phyloP scores from a whole-genome alignment of 2,113 vertebrate species.

The Pogonocichla stellata region DNA sequence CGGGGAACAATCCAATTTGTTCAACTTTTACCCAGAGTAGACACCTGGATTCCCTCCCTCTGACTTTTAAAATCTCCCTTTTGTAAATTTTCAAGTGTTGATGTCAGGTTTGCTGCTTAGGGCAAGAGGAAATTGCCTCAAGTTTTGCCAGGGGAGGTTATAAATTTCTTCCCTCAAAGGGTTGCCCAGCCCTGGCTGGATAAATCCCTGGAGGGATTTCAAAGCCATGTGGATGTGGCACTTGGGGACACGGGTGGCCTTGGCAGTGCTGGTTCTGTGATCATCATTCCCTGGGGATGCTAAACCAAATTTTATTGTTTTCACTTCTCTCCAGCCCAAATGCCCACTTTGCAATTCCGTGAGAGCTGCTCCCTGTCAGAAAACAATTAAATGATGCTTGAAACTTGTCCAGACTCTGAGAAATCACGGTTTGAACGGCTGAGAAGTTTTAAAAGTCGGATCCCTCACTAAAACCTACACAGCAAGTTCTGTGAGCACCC shows the following conservation, averaged over 20 bases:
- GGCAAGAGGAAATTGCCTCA: fast-evolving
- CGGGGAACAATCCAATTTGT: fast-evolving
- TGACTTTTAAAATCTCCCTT: neutral
- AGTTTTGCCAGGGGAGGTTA: neutral
- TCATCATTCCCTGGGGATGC: neutral
- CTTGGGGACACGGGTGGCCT: neutral
- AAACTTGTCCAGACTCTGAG: neutral
- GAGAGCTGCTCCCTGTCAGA: neutral
- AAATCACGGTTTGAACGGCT: neutral
- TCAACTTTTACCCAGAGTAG: neutral
- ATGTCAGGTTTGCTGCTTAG: neutral
- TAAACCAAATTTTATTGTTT: neutral
- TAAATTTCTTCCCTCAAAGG: neutral
- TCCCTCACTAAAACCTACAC: neutral
- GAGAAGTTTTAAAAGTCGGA: neutral
- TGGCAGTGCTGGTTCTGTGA: neutral
- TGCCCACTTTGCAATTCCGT: neutral
- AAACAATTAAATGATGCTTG: neutral
- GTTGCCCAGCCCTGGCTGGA: neutral
- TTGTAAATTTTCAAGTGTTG: neutral
- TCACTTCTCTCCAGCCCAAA: neutral
- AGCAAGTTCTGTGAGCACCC: neutral
- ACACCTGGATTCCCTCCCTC: neutral
- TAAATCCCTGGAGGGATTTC: neutral
- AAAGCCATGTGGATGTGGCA: neutral